Evolutionary conservation across 2,888 invertebrate species (phyloP).

Genomic region (Erebia epiphron): DNA sequence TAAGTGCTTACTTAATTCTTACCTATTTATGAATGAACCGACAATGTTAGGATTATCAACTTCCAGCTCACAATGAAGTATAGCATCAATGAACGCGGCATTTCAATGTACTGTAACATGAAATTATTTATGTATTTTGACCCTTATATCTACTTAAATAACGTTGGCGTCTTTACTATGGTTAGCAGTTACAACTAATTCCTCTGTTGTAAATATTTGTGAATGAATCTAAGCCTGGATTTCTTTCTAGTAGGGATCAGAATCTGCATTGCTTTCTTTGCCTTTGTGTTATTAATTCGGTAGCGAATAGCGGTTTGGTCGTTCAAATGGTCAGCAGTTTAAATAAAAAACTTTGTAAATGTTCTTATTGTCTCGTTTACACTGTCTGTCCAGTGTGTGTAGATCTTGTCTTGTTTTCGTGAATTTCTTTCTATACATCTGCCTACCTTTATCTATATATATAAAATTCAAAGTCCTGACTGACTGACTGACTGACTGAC

Average conservation of each 20-base stretch:
- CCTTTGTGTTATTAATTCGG: constrained; percentile 29
- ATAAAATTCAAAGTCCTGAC: too few species aligned
- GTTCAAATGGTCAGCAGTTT: background rate
- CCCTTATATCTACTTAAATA: constrained; percentile 3
- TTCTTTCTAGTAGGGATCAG: constrained; percentile 30
- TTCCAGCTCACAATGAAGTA: constrained; percentile 42
- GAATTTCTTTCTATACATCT: too few species aligned
- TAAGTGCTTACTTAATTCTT: constrained; percentile 16
- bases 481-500: too few species aligned
- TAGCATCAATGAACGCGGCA: constrained; percentile 55
- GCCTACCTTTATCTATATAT: too few species aligned
- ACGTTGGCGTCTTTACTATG: background rate
- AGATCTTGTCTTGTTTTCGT: background rate
- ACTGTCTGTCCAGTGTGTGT: background rate
- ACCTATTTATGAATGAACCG: constrained; percentile 39
- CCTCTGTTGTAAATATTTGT: constrained; percentile 72
- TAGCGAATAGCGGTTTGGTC: constrained; percentile 16
- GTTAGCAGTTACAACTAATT: constrained; percentile 46
- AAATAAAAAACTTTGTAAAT: too few species aligned
- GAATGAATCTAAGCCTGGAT: constrained; percentile 53
- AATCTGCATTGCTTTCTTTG: constrained; percentile 28
- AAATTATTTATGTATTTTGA: constrained; percentile 39
- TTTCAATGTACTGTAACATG: constrained; percentile 39
- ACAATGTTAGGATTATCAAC: constrained; percentile 37
- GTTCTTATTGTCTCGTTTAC: background rate